These are phyloP conservation scores for Chymomyza caudatula DNA, from an alignment of 2,888 invertebrate genomes.

Conservation along the genomic window DNA sequence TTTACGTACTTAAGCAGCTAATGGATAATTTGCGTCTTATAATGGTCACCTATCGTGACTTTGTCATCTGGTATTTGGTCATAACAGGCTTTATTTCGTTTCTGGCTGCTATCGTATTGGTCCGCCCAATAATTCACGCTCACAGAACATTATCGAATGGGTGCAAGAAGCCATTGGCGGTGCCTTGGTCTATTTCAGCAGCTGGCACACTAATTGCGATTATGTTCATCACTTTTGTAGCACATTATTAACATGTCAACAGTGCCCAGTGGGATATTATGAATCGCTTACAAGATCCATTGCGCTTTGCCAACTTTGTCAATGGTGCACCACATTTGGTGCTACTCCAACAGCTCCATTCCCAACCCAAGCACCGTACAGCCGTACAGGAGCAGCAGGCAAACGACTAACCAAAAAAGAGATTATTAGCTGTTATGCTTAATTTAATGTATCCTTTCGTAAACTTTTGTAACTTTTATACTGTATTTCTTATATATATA, in stretches of 20 bases:
- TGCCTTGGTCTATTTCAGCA: slow-evolving; percentile 86
- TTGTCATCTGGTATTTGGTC: slow-evolving; percentile 86
- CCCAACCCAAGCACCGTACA: too few relatives aligned
- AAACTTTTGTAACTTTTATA: too few relatives aligned
- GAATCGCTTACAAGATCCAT: slow-evolving; percentile 61
- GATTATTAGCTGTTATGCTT: too few relatives aligned
- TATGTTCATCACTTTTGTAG: slow-evolving; percentile 81
- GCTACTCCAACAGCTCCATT: too few relatives aligned
- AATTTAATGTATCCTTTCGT: too few relatives aligned
- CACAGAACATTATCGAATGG: slow-evolving; percentile 94
- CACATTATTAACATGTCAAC: slow-evolving; percentile 94
- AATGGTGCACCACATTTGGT: slow-evolving; percentile 90
- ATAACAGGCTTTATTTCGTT: slow-evolving; percentile 87
- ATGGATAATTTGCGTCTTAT: slow-evolving; percentile 88
- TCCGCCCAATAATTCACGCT: slow-evolving; percentile 89
- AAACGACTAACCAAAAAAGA: too few relatives aligned
- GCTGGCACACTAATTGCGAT: slow-evolving; percentile 89
- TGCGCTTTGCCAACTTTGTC: slow-evolving; percentile 89
- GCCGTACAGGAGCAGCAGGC: too few relatives aligned
- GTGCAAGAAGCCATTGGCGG: slow-evolving; percentile 86
- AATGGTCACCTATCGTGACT: slow-evolving; percentile 84
- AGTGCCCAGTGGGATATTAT: slow-evolving; percentile 90
- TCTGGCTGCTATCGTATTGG: slow-evolving; percentile 93
- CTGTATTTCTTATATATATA: too few relatives aligned
- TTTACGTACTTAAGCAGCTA: slow-evolving; percentile 86